Base-by-base conservation (phyloP, 2,888 invertebrate species). In the Pilophorus perplexus region DNA sequence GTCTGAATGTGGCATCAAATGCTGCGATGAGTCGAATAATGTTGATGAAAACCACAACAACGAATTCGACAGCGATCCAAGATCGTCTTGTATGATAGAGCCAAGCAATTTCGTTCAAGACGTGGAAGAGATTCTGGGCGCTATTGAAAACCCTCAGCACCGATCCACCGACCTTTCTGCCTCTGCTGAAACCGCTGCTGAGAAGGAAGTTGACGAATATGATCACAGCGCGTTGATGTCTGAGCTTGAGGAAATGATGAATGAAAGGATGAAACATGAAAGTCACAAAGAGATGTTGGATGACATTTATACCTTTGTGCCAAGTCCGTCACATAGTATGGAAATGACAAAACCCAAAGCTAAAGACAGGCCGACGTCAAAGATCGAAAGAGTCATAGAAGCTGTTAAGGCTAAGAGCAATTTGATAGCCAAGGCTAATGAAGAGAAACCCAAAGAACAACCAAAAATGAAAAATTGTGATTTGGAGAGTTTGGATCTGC, bases 301-400 rank as follows among this genome's bases (percentile, higher is more conserved):
- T 22, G 71, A 71, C 67, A 67, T 71, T 18, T 71, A 71, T 48
- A 67, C 65, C 8, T 71, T 71, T 59, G 71, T 71, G 40, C 66
- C 68, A 27, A 66, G 68, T 25, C 70, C 71, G 3, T 40, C 68
- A 2, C 16, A 27, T 12, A 22, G 3, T 23, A 10, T 40, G 2
- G 59, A 22, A n/a, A 20, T 52, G 1, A 66, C 65, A 54, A 66
- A 68, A 14, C 42, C 50, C 5, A 64, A 68, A 38, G 22, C 60
- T 1, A 66, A 68, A 44, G 64, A 52, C 12, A 38, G 46, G 22
- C 67, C 64, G 14, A 38, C 50, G 12, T 59, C 59, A 12, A 62
- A 62, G 33, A 62, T 62, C 12, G 62, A 62, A 46, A 25, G 62
- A 10, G 62, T 62, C 14, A 62, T 62, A n/a, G 62, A 62, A 33